A percentile compares a stretch with the other conserved stretches of the same genome.
Evolutionary conservation across 1,140 invertebrate species (phyloP).

Genomic region (Phenacoccus solenopsis): DNA sequence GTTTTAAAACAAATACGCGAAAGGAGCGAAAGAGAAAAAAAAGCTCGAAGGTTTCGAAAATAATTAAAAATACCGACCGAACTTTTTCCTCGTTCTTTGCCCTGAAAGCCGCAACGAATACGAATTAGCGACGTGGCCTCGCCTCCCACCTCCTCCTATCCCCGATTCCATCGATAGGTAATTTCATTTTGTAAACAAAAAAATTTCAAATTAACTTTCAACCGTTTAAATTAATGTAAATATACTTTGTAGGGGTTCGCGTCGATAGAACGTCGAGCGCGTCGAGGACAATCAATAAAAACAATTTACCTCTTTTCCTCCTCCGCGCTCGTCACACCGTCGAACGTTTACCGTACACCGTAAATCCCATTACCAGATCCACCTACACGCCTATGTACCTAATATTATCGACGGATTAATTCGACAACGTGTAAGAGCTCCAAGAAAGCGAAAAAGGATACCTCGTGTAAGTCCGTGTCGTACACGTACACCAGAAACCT

Average conservation of each 20-base stretch:
- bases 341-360: background rate
- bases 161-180: background rate
- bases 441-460: no score
- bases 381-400: background rate
- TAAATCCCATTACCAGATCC: background rate
- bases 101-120: background rate
- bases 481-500: no score
- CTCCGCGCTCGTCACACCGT: background rate
- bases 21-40: no score
- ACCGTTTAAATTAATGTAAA: constrained; percentile 3
- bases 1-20: no score
- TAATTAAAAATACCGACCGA: no score
- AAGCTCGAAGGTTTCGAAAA: no score
- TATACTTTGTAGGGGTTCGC: background rate
- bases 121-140: background rate
- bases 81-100: no score
- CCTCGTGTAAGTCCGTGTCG: no score
- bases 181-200: constrained; percentile 2
- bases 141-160: background rate
- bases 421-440: background rate
- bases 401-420: background rate
- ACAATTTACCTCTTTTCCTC: background rate
- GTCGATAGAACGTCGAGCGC: background rate
- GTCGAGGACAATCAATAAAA: background rate
- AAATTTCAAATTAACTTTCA: constrained; percentile 3